Conservation (phyloP, 2,888 invertebrate species). For the Clitarchus hookeri region DNA sequence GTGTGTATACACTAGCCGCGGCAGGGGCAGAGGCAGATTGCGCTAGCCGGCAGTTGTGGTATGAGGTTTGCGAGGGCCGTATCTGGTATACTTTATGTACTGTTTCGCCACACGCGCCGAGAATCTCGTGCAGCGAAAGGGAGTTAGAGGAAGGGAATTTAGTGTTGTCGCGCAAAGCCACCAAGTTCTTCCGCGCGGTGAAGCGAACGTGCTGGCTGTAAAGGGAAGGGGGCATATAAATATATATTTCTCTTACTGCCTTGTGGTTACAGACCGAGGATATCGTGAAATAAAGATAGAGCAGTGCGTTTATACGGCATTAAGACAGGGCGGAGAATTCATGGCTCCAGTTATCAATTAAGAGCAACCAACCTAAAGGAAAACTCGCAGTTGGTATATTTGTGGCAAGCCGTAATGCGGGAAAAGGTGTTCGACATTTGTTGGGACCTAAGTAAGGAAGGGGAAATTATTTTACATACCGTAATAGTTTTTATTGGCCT, state of each 20-base stretch:
- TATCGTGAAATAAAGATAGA: constrained; percentile 10
- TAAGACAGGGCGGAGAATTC: background rate
- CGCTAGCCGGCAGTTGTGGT: constrained; percentile 3
- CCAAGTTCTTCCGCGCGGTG: constrained; percentile 1
- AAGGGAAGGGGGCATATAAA: background rate
- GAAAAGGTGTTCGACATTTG: too few species aligned
- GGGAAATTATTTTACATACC: too few species aligned
- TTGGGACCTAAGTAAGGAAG: too few species aligned
- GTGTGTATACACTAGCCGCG: background rate
- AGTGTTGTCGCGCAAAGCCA: constrained; percentile 14
- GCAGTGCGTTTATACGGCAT: background rate
- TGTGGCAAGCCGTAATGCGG: background rate
- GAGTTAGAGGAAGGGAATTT: background rate
- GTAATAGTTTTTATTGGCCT: too few species aligned
- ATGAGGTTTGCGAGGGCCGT: constrained; percentile 4
- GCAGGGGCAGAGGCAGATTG: background rate
- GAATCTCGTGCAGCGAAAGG: background rate
- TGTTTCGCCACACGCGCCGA: constrained; percentile 9
- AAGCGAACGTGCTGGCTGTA: background rate
- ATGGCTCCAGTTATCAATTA: constrained; percentile 1
- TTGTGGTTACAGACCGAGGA: background rate
- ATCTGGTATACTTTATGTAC: constrained; percentile 6
- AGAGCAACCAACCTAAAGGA: background rate
- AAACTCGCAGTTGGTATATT: background rate
- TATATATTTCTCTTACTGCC: constrained; percentile 6